Conservation (phyloP, 1,140 invertebrate genomes). For the Neotoxoptera formosana region DNA sequence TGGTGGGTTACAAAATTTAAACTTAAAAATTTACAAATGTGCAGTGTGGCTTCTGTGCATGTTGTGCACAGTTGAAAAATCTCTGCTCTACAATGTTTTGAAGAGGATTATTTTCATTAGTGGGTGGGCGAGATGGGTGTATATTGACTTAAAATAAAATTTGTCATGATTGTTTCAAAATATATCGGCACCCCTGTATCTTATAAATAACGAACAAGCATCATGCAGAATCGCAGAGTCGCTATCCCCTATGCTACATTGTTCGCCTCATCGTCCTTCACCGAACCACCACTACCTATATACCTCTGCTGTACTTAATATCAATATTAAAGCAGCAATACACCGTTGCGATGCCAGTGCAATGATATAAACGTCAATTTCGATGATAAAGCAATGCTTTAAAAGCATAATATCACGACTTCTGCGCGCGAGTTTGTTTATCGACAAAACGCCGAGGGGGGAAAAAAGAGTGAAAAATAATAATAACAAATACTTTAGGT, state of each 20-base stretch:
- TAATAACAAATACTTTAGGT: slow-evolving; percentile 17
- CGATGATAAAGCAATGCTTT: slow-evolving; percentile 11
- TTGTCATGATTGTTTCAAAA: too few species aligned
- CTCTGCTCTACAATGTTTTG: too few species aligned
- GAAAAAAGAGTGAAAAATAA: background rate
- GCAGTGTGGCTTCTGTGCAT: too few species aligned
- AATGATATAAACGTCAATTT: background rate
- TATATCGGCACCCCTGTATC: too few species aligned
- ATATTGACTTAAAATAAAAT: too few species aligned
- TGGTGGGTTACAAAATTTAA: too few species aligned
- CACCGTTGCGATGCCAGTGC: background rate
- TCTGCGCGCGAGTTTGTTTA: background rate
- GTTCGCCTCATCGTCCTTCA: background rate
- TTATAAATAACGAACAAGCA: background rate
- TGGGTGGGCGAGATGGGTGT: too few species aligned
- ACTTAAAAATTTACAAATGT: too few species aligned
- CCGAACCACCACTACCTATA: background rate
- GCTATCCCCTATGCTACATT: background rate
- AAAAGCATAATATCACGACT: background rate
- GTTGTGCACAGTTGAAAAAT: too few species aligned
- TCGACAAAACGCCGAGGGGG: background rate
- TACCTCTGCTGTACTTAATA: background rate
- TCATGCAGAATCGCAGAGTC: background rate
- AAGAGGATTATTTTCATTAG: too few species aligned
- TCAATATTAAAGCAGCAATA: background rate